Conservation (phyloP, 1,140 invertebrate genomes). For the Trichonephila inaurata region DNA sequence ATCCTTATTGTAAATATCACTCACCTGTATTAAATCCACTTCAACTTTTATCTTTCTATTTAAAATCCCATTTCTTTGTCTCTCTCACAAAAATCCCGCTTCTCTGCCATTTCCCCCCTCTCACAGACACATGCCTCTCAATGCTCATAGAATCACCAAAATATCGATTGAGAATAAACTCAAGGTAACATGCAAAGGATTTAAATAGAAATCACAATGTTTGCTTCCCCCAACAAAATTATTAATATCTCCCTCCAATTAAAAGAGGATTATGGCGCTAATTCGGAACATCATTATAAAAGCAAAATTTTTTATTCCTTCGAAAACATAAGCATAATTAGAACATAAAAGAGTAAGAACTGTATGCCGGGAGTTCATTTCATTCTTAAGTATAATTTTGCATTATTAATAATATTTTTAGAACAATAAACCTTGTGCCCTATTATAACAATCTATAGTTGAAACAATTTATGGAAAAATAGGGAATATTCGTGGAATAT, state of each 20-base stretch:
- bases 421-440: not conserved
- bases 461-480: too few species aligned
- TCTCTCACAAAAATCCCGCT: too few species aligned
- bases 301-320: not conserved
- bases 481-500: too few species aligned
- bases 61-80: too few species aligned
- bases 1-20: too few species aligned
- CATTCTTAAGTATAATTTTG: not conserved
- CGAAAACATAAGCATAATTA: not conserved
- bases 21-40: too few species aligned
- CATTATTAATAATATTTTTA: constrained; percentile 6
- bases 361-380: not conserved
- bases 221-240: not conserved
- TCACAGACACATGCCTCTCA: too few species aligned
- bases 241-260: not conserved
- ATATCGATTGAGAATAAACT: not conserved
- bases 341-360: not conserved
- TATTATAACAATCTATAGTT: too few species aligned
- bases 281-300: not conserved
- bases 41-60: too few species aligned
- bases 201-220: not conserved
- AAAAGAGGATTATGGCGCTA: not conserved
- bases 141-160: too few species aligned
- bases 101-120: too few species aligned
- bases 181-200: not conserved